Conservation (phyloP, 2,113 vertebrate species). For the Copsychus sechellarum region DNA sequence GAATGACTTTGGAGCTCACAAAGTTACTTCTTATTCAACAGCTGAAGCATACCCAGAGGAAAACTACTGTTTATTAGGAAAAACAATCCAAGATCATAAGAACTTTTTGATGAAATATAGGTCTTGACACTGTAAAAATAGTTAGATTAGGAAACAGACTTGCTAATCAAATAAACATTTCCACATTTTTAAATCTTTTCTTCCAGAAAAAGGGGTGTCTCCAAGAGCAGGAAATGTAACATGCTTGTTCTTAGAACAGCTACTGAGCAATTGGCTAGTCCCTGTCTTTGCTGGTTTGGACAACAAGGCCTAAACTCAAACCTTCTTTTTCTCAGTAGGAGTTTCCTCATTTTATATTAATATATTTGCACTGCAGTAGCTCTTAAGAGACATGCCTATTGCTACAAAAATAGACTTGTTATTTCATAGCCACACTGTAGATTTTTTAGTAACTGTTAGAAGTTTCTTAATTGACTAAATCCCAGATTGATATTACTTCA, state of each 20-base stretch:
- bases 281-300: background rate
- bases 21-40: background rate
- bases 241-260: background rate
- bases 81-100: background rate
- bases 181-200: background rate
- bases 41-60: background rate
- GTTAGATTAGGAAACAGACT: background rate
- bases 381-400: background rate
- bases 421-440: background rate
- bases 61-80: background rate
- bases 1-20: background rate
- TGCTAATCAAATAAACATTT: background rate
- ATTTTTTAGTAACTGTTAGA: background rate
- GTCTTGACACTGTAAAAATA: background rate
- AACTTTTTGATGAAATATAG: background rate
- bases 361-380: background rate
- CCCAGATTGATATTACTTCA: background rate
- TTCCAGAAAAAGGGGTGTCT: background rate
- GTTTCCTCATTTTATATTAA: background rate
- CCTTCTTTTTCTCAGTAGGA: background rate
- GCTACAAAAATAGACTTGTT: background rate
- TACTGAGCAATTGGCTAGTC: fast-evolving
- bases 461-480: background rate
- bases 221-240: background rate
- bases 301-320: background rate